These are phyloP conservation scores for human DNA, from an alignment of 2,113 vertebrate genomes.

Conservation along the genomic window GRCh38 chr13:87055001-87055500, in stretches of 20 bases:
- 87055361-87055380: background rate
- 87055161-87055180: background rate
- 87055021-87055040: background rate
- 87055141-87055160: background rate
- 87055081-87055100: background rate
- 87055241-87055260: background rate
- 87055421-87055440: background rate
- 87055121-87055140: background rate
- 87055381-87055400: background rate
- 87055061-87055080: background rate
- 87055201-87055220: background rate
- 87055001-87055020: background rate
- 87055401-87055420: background rate
- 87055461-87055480: background rate
- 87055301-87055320: background rate
- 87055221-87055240: background rate
- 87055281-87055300: background rate
- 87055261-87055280: background rate
- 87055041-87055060: background rate
- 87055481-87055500: background rate
- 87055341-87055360: background rate
- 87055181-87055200: background rate
- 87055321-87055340: background rate
- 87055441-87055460: background rate
- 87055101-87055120: background rate